phyloP scores from a whole-genome alignment of 2,888 invertebrate genomes.

The Caenorhabditis sp. region DNA sequence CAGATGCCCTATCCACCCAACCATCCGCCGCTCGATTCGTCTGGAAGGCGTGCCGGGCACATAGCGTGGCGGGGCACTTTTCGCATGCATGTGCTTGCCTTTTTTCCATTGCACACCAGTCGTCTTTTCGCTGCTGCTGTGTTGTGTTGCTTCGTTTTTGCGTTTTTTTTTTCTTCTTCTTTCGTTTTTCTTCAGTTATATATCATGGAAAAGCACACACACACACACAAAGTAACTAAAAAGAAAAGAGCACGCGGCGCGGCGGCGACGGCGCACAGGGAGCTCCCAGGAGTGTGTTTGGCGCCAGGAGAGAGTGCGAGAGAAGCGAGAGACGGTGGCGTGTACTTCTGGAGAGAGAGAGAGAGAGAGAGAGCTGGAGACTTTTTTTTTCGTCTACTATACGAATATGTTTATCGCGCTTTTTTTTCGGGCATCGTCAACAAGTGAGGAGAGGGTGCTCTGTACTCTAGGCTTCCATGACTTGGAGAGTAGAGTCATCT shows the following conservation, averaged over 20 bases:
- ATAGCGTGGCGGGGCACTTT: conserved; percentile 18
- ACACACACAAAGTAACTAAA: conserved; percentile 50
- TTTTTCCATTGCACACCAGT: neutral
- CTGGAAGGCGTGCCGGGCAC: neutral
- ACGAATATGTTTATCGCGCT: neutral
- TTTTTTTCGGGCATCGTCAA: neutral
- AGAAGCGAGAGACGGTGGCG: too few relatives aligned
- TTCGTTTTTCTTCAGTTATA: too few relatives aligned
- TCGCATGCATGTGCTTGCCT: conserved; percentile 27
- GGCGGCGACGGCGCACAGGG: neutral
- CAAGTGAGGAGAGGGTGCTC: too few relatives aligned
- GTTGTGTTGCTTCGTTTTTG: conserved; percentile 22
- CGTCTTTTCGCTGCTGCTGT: too few relatives aligned
- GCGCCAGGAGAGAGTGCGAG: conserved; percentile 15
- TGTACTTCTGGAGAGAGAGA: neutral
- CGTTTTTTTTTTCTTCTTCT: conserved; percentile 20
- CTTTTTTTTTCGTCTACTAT: too few relatives aligned
- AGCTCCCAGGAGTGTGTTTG: neutral
- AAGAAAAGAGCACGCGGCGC: conserved; percentile 9
- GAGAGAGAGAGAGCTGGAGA: neutral
- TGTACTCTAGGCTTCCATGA: too few relatives aligned
- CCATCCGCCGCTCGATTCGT: conserved; percentile 53
- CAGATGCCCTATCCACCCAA: conserved; percentile 52
- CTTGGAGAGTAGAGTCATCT: too few relatives aligned
- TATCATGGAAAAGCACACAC: conserved; percentile 7